These are phyloP conservation scores for Sitophilus oryzae DNA, from an alignment of 1,140 invertebrate species.

Conservation along the genomic window DNA sequence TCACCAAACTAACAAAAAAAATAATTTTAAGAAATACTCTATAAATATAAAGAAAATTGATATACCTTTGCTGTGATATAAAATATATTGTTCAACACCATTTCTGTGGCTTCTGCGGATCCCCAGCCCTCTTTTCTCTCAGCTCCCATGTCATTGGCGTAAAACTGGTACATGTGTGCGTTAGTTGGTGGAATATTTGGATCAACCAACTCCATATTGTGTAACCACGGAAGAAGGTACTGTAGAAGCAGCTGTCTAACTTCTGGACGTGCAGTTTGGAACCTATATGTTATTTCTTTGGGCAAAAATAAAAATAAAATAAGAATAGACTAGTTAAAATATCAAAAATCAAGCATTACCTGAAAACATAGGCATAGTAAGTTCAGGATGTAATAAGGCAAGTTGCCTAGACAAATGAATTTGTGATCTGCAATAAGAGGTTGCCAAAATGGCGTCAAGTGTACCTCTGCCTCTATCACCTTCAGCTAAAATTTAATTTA, in stretches of 20 bases:
- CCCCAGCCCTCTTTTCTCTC: slow-evolving; percentile 87
- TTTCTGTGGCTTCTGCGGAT: slow-evolving; percentile 97
- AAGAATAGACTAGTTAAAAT: not conserved
- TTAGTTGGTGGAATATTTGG: slow-evolving; percentile 85
- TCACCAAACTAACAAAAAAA: slow-evolving; percentile 74
- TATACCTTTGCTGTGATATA: slow-evolving; percentile 93
- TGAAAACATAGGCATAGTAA: slow-evolving; percentile 99
- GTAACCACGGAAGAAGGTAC: slow-evolving; percentile 93
- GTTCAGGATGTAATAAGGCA: slow-evolving; percentile 88
- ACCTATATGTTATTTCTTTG: slow-evolving; percentile 92
- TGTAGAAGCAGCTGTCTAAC: slow-evolving; percentile 84
- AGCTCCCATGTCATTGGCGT: slow-evolving; percentile 60
- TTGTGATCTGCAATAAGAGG: slow-evolving; percentile 87
- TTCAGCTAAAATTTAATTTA: slow-evolving; percentile 34
- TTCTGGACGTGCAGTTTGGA: slow-evolving; percentile 90
- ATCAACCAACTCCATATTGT: slow-evolving; percentile 98
- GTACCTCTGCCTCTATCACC: slow-evolving; percentile 64
- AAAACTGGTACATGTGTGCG: slow-evolving; percentile 76
- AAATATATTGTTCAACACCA: slow-evolving; percentile 98
- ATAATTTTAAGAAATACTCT: not conserved
- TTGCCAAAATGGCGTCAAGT: slow-evolving; percentile 76
- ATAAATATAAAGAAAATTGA: slow-evolving; percentile 16
- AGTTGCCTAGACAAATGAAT: slow-evolving; percentile 86
- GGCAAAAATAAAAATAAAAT: too few species aligned
- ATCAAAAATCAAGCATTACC: slow-evolving; percentile 53